phyloP scores from a whole-genome alignment of 2,113 vertebrate genomes.

The Hymenochirus boettgeri region DNA sequence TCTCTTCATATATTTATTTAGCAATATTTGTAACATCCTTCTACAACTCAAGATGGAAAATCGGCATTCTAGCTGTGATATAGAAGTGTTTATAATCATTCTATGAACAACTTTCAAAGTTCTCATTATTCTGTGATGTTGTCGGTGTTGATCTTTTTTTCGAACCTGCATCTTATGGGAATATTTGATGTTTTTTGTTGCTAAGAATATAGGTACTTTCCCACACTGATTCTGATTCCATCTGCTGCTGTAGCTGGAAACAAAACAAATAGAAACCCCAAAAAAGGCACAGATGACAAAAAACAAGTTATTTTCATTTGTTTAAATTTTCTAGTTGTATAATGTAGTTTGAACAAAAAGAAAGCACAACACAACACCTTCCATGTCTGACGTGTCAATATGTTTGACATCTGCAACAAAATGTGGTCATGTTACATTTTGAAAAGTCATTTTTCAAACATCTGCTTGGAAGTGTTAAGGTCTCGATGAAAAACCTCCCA shows the following conservation, averaged over 20 bases:
- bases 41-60: too few relatives aligned
- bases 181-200: slow-evolving; percentile 20
- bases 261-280: slow-evolving; percentile 24
- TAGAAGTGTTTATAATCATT: too few relatives aligned
- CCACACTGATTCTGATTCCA: slow-evolving; percentile 25
- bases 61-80: too few relatives aligned
- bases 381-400: slow-evolving; percentile 39
- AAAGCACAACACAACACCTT: slow-evolving; percentile 41
- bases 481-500: slow-evolving; percentile 61
- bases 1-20: too few relatives aligned
- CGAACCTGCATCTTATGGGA: background rate
- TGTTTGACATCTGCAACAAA: slow-evolving; percentile 49
- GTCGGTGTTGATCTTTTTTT: background rate
- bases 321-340: slow-evolving; percentile 25
- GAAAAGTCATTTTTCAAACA: slow-evolving; percentile 50
- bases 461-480: slow-evolving; percentile 61
- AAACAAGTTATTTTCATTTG: slow-evolving; percentile 20
- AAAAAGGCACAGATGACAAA: slow-evolving; percentile 27
- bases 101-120: too few relatives aligned
- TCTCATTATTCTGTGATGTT: too few relatives aligned
- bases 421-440: slow-evolving; percentile 48
- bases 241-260: slow-evolving; percentile 32
- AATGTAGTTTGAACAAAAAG: slow-evolving; percentile 13
- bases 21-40: too few relatives aligned
- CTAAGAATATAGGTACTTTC: slow-evolving; percentile 21